These are phyloP conservation scores for Embiotoca jacksoni DNA, from an alignment of 2,113 vertebrate species.

Conservation along the genomic window DNA sequence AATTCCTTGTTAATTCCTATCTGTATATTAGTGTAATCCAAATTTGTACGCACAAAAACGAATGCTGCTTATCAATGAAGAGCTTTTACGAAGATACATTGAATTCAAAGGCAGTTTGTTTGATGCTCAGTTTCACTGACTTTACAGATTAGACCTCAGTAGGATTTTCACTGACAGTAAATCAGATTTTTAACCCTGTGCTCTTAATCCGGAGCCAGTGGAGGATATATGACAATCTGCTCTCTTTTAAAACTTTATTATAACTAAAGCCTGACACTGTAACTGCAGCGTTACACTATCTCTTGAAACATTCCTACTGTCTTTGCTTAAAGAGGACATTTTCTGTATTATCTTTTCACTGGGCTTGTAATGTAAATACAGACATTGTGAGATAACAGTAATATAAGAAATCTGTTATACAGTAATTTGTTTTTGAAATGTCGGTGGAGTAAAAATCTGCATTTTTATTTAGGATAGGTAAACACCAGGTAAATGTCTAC, in stretches of 20 bases:
- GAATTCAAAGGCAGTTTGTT: neutral
- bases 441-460: neutral
- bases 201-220: slow-evolving; percentile 14
- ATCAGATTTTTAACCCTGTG: slow-evolving; percentile 28
- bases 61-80: neutral
- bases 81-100: neutral
- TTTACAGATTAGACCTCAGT: slow-evolving; percentile 12
- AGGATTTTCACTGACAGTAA: neutral
- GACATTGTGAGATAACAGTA: slow-evolving; percentile 15
- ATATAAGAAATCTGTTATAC: slow-evolving; percentile 26
- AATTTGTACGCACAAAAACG: neutral
- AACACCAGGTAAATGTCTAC: neutral
- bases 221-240: neutral
- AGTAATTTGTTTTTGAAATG: slow-evolving; percentile 10
- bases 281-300: slow-evolving; percentile 9
- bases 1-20: neutral
- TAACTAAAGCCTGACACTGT: slow-evolving; percentile 14
- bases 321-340: slow-evolving; percentile 15
- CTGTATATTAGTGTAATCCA: slow-evolving; percentile 5
- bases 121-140: neutral
- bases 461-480: slow-evolving; percentile 24
- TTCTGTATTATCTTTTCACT: slow-evolving; percentile 17
- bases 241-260: slow-evolving; percentile 36
- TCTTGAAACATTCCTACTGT: neutral
- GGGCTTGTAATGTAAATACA: neutral